These are phyloP conservation scores for Upupa epops DNA, from an alignment of 2,113 vertebrate genomes.

Conservation along the genomic window DNA sequence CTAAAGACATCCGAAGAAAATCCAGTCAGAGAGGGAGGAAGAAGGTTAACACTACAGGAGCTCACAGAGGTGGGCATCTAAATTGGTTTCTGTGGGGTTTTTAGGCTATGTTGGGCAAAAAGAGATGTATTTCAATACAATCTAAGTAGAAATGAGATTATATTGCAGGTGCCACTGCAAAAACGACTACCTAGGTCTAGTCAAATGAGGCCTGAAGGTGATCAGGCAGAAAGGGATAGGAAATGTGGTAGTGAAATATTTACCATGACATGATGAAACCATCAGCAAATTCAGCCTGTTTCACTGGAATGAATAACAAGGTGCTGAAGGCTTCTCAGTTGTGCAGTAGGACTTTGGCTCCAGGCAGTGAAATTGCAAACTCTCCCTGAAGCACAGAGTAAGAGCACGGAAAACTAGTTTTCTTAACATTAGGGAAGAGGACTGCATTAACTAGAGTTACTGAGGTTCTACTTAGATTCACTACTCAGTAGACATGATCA, in stretches of 20 bases:
- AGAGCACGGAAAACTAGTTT: not conserved
- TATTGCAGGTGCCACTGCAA: not conserved
- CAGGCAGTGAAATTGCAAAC: not conserved
- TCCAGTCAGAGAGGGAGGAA: not conserved
- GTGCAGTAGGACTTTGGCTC: not conserved
- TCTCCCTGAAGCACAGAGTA: not conserved
- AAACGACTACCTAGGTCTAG: not conserved
- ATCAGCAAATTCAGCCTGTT: slow-evolving; percentile 10
- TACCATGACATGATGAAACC: slow-evolving; percentile 22
- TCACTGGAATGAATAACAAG: not conserved
- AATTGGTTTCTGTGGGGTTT: not conserved
- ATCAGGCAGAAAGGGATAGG: not conserved
- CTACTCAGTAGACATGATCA: not conserved
- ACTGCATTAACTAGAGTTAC: not conserved
- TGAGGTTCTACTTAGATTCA: not conserved
- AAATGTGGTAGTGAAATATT: slow-evolving; percentile 44
- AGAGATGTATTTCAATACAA: not conserved
- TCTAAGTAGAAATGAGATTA: not conserved
- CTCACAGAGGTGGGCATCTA: not conserved
- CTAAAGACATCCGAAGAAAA: not conserved
- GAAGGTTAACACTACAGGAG: not conserved
- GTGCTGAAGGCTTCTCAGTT: slow-evolving; percentile 12
- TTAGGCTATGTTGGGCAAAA: not conserved
- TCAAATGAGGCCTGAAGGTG: not conserved
- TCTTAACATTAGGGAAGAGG: not conserved